Evolutionary conservation across 2,113 vertebrate genomes (phyloP), one percentile per base, ranked within the genome.

Genomic region (Reinhardtius hippoglossoides): DNA sequence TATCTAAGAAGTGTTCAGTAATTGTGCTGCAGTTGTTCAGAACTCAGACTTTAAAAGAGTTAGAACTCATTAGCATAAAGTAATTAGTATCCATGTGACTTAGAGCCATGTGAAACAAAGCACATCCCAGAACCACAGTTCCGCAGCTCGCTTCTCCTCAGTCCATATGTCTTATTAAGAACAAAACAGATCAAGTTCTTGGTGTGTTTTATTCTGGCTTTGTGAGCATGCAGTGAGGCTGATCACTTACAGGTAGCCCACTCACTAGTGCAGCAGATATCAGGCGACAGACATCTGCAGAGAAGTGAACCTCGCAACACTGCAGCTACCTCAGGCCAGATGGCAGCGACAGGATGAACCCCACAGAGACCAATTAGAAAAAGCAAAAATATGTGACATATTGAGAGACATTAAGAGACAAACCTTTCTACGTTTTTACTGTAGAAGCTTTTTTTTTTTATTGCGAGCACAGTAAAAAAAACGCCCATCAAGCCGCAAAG

Each of bases 221-320:
- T 35, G 6, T n/a, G 74, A 82, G 44, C 54, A 68, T 52, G 62
- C n/a, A 52, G 73, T 52, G 21, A 74, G 65, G 61, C 64, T 70
- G 50, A 31, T 83, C 12, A 80, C 83, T 83, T 57, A 31, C 18
- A 24, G 81, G 44, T 5, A 42, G 40, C 40, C 26, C 31, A 63
- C 80, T 87, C 71, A 81, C 85, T 74, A 75, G 72, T 20, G 61
- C 46, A 50, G 26, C 67, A 69, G 52, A 79, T 64, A 82, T 71
- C 82, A 76, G 68, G 66, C 74, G 82, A 76, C 67, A 74, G 76
- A 52, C 80, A 81, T 82, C 83, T 80, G 72, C 70, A 78, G 69
- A 56, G 58, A 70, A 81, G 57, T 65, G 67, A 72, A 86, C 73
- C 57, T 70, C 37, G 31, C 52, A 84, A 80, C 74, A 82, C 52